These are phyloP conservation scores for Alloplasta piceator DNA, from an alignment of 2,888 invertebrate genomes.

Conservation along the genomic window DNA sequence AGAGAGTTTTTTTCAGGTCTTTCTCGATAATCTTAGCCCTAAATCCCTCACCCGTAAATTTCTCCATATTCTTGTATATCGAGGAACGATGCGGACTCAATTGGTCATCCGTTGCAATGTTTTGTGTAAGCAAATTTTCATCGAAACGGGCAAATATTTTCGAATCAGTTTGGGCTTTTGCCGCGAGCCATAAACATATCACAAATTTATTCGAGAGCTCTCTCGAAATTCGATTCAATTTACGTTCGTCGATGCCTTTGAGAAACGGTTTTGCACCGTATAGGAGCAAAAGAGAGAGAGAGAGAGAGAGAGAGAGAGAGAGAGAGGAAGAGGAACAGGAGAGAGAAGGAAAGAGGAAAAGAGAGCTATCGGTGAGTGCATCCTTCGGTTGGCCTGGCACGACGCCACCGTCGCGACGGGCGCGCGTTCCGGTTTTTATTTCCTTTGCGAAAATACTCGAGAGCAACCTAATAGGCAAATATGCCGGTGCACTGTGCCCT, in stretches of 20 bases:
- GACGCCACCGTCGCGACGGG: conserved; percentile 71
- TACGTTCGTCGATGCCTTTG: conserved; percentile 75
- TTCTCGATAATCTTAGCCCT: too few relatives aligned
- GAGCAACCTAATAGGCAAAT: conserved; percentile 70
- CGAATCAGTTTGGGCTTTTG: conserved; percentile 67
- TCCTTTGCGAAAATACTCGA: conserved; percentile 69
- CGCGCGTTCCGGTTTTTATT: conserved; percentile 64
- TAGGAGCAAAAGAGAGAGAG: conserved; percentile 58
- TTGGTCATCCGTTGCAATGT: conserved; percentile 8
- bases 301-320: conserved; percentile 42
- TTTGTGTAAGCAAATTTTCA: conserved; percentile 59
- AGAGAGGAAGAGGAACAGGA: conserved; percentile 19
- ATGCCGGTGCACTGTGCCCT: conserved; percentile 64
- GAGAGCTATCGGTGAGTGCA: conserved; percentile 69
- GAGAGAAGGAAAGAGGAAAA: conserved; percentile 18
- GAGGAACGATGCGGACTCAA: neutral
- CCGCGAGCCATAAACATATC: conserved; percentile 75
- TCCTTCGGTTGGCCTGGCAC: conserved; percentile 70
- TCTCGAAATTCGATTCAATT: conserved; percentile 77
- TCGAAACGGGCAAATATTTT: conserved; percentile 57
- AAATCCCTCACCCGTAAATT: too few relatives aligned
- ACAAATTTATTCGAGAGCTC: conserved; percentile 73
- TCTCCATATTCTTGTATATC: neutral
- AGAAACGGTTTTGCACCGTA: conserved; percentile 69
- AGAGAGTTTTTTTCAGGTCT: too few relatives aligned